Evolutionary conservation across 2,113 vertebrate genomes (phyloP).

Genomic region (Tragelaphus buxtoni): DNA sequence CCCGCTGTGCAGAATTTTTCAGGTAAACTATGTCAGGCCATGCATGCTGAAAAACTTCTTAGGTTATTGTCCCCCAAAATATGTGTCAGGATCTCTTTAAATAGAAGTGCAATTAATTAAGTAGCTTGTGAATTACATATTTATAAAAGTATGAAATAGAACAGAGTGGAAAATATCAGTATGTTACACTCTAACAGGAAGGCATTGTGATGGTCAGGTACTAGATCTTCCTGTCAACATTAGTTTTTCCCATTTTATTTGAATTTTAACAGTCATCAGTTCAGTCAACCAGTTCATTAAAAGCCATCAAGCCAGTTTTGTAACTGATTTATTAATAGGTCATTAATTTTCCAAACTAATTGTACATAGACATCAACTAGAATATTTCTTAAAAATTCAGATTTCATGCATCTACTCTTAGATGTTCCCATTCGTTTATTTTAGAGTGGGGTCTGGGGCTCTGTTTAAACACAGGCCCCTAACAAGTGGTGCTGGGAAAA

Average conservation of each 20-base stretch:
- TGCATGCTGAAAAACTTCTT: neutral
- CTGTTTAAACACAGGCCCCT: neutral
- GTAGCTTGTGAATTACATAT: neutral
- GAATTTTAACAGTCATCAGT: neutral
- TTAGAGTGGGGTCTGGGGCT: neutral
- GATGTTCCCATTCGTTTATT: neutral
- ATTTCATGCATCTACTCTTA: neutral
- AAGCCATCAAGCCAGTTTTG: neutral
- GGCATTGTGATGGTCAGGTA: neutral
- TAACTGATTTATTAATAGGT: neutral
- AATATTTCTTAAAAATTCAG: neutral
- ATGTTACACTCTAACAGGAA: neutral
- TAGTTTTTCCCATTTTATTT: neutral
- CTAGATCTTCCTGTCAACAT: neutral
- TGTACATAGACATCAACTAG: neutral
- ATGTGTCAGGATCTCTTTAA: neutral
- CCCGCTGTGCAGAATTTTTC: neutral
- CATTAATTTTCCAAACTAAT: neutral
- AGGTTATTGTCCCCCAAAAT: neutral
- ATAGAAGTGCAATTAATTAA: neutral
- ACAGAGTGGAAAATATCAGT: neutral
- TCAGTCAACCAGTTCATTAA: neutral
- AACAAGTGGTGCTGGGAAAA: too few relatives aligned
- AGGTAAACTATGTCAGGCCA: neutral
- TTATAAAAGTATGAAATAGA: neutral